Conservation (phyloP, 2,113 vertebrate species). For the Crypturellus undulatus region DNA sequence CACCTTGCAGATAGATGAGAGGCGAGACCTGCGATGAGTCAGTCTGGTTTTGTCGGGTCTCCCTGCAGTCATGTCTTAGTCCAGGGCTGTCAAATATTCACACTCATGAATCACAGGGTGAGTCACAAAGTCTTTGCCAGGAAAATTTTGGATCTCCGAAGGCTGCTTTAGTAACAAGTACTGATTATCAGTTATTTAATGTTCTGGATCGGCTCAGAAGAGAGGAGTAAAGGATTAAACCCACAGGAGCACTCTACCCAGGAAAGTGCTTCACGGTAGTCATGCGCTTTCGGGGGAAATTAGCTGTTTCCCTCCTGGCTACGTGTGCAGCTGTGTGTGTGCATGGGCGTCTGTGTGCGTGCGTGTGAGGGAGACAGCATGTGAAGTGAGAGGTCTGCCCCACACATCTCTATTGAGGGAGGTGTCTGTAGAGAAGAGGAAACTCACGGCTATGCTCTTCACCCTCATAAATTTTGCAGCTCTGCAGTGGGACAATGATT, state of each 20-base stretch:
- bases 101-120: background rate
- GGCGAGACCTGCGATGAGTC: rapidly evolving
- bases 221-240: background rate
- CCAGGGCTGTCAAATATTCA: background rate
- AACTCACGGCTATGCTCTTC: background rate
- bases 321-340: rapidly evolving
- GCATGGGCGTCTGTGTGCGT: too few species aligned
- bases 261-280: background rate
- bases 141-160: background rate
- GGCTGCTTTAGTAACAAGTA: background rate
- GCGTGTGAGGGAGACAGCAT: background rate
- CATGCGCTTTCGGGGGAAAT: background rate
- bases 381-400: background rate
- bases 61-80: background rate
- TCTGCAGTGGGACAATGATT: conserved; percentile 12
- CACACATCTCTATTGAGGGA: rapidly evolving
- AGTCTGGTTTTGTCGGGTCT: background rate
- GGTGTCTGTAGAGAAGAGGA: background rate
- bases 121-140: background rate
- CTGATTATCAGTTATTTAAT: background rate
- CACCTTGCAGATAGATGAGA: background rate
- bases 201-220: background rate
- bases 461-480: background rate
- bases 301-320: background rate
- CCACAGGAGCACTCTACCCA: background rate